Base-by-base conservation (phyloP, 2,888 invertebrate species). In the Fragum sueziense region DNA sequence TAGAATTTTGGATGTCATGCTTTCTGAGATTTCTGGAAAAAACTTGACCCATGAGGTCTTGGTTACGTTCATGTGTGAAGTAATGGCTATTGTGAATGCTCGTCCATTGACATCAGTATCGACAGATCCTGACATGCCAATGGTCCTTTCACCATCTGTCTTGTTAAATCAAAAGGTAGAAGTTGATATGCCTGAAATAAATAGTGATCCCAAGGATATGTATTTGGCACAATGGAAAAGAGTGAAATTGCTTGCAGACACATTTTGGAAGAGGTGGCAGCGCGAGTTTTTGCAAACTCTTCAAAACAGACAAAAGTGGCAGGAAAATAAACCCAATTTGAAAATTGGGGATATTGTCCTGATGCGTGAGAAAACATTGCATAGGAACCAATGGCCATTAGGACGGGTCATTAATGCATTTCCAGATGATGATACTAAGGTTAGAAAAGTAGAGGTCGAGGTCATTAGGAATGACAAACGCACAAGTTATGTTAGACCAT, bases 171-270 rank as follows among this genome's bases (percentile, higher is more conserved):
- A 74, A 57, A 80, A 80, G 51, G 20, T 27, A 2, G 61, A 29
- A 9, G 17, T 59, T 1, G 9, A 68, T 1, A 52, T 33, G 14
- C 6, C 1, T n/a, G n/a, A n/a, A n/a, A n/a, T n/a, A n/a, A n/a
- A n/a, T n/a, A 33, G 31, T 3, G 62, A 78, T 29, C 20, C 67
- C 6, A 80, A 78, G 29, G 79, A 79, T 51, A 41, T 74, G 25
- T 83, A 77, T 51, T 74, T 57, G 34, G 72, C 77, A n/a, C 76
- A 77, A 22, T 80, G 80, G 80, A 80, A 69, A 62, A 65, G 77
- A 17, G 82, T 80, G 2, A 76, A 83, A 65, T 34, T 65, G 61
- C 59, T 83, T 17, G 47, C 80, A 11, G 80, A 77, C 17, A n/a
- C 22, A 9, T 83, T 83, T 61, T 80, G 79, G 82, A 77, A 74